phyloP scores from a whole-genome alignment of 1,140 invertebrate genomes.

The Drosophila insularis region DNA sequence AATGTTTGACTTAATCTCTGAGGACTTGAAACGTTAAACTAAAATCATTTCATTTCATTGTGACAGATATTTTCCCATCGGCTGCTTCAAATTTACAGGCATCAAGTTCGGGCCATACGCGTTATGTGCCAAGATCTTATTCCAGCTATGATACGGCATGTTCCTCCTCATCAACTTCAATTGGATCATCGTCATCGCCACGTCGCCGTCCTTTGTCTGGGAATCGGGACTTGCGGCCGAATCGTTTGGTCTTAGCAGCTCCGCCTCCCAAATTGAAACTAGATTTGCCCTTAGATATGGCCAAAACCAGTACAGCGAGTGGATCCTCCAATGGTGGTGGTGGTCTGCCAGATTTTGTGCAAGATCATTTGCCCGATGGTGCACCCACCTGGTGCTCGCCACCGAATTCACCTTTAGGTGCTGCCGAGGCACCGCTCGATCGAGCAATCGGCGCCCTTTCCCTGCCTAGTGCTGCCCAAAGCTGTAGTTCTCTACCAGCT shows the following conservation, averaged over 20 bases:
- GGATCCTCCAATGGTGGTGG: slow-evolving; percentile 32
- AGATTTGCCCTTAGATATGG: slow-evolving; percentile 63
- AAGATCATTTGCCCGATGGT: slow-evolving; percentile 85
- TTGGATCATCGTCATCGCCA: slow-evolving; percentile 50
- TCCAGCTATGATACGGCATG: slow-evolving; percentile 76
- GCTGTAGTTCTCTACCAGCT: slow-evolving; percentile 21
- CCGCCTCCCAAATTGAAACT: slow-evolving; percentile 66
- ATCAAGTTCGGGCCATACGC: slow-evolving; percentile 32
- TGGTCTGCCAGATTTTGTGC: slow-evolving; percentile 85
- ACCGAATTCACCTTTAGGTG: slow-evolving; percentile 69
- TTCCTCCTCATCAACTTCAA: slow-evolving; percentile 37
- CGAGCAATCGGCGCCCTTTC: slow-evolving; percentile 45
- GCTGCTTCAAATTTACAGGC: slow-evolving; percentile 48
- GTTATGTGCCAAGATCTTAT: slow-evolving; percentile 76
- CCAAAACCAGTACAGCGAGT: slow-evolving; percentile 20
- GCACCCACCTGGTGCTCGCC: slow-evolving; percentile 81
- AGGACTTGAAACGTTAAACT: not conserved
- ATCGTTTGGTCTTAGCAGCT: slow-evolving; percentile 45
- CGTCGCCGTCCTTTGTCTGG: slow-evolving; percentile 52
- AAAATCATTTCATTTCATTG: not conserved
- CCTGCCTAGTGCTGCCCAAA: slow-evolving; percentile 29
- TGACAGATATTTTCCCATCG: slow-evolving; percentile 63
- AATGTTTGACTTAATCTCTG: too few species aligned
- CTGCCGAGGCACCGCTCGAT: slow-evolving; percentile 79
- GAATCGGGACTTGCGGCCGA: slow-evolving; percentile 59